phyloP scores from a whole-genome alignment of 1,140 invertebrate genomes.

The Bactericera cockerelli region DNA sequence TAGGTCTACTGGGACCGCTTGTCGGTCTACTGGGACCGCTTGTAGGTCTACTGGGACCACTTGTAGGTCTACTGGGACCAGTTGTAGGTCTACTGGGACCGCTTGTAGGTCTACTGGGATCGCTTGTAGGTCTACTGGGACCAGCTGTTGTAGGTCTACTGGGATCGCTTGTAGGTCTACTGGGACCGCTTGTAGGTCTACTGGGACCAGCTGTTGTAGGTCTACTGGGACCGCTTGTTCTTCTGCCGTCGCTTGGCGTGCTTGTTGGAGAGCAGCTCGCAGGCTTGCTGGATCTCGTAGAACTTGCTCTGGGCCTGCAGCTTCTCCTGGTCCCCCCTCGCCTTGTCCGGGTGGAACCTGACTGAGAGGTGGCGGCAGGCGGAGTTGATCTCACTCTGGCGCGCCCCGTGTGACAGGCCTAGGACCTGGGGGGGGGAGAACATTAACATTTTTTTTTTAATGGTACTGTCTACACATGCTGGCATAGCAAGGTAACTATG shows the following conservation, averaged over 20 bases:
- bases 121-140: no score
- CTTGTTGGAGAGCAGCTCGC: conserved; percentile 72
- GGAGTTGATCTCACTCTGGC: conserved; percentile 69
- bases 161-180: neutral
- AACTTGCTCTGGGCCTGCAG: conserved; percentile 65
- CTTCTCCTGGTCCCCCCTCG: conserved; percentile 47
- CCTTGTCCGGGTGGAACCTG: conserved; percentile 86
- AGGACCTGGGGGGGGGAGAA: no score
- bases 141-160: no score
- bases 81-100: no score
- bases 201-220: neutral
- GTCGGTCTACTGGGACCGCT: no score
- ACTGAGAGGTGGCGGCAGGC: conserved; percentile 65
- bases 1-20: no score
- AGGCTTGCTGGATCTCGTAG: conserved; percentile 85
- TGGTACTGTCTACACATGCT: no score
- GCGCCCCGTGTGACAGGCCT: conserved; percentile 51
- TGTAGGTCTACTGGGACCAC: no score
- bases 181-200: neutral
- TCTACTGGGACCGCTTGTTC: conserved; percentile 41
- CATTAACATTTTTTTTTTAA: no score
- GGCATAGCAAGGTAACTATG: no score
- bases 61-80: no score
- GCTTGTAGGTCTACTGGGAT: no score
- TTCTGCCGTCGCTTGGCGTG: conserved; percentile 51